A percentile compares a stretch with the other conserved stretches of the same genome.
phyloP scores from a whole-genome alignment of 1,140 invertebrate genomes.

The Drosophila virilis region DNA sequence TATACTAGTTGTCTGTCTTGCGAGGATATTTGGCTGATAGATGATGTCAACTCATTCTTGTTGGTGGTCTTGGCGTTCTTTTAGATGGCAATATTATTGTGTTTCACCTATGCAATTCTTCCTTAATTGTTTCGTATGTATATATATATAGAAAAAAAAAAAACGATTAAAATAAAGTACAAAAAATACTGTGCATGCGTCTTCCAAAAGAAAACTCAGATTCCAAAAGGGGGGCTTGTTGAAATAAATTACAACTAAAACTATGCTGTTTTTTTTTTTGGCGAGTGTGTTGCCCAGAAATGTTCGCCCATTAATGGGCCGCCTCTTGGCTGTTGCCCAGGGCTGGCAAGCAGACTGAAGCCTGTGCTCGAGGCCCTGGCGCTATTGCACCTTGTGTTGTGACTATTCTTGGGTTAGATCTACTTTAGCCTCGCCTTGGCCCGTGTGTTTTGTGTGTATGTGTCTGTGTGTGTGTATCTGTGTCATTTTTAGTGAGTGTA shows the following conservation, averaged over 20 bases:
- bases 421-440: background rate
- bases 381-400: slow-evolving; percentile 31
- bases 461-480: slow-evolving; percentile 15
- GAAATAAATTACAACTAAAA: slow-evolving; percentile 48
- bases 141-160: slow-evolving; percentile 36
- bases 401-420: background rate
- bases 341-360: background rate
- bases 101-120: slow-evolving; percentile 12
- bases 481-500: slow-evolving; percentile 31
- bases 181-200: slow-evolving; percentile 71
- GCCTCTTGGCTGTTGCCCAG: slow-evolving; percentile 10
- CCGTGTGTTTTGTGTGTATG: slow-evolving; percentile 10
- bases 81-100: slow-evolving; percentile 48
- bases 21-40: slow-evolving; percentile 58
- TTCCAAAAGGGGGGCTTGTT: slow-evolving; percentile 27
- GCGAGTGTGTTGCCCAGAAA: slow-evolving; percentile 36
- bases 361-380: background rate
- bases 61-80: slow-evolving; percentile 48
- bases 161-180: slow-evolving; percentile 57
- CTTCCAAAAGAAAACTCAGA: slow-evolving; percentile 41
- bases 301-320: background rate
- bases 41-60: slow-evolving; percentile 7
- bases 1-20: slow-evolving; percentile 30
- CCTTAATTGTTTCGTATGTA: background rate
- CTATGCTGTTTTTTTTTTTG: slow-evolving; percentile 19